Percentiles rank a stretch among this genome's conserved stretches.
These are phyloP conservation scores for Colletes latitarsis DNA, from an alignment of 1,140 invertebrate species.

Conservation along the genomic window DNA sequence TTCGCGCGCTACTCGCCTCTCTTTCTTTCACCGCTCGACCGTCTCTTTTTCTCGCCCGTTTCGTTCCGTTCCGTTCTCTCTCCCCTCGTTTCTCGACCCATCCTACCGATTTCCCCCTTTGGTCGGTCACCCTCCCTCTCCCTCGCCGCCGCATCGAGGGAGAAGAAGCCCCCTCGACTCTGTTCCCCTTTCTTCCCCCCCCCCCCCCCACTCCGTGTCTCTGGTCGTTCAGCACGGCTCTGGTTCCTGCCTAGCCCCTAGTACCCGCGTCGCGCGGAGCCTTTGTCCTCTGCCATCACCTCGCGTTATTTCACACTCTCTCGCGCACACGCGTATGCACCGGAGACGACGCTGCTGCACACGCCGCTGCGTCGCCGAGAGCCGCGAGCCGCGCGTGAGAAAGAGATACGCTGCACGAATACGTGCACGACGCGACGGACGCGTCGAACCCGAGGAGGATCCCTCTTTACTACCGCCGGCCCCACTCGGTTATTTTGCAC, in stretches of 20 bases:
- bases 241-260: constrained; percentile 69
- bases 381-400: constrained; percentile 25
- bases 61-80: constrained; percentile 1
- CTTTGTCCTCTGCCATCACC: constrained; percentile 77
- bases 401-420: constrained; percentile 27
- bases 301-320: constrained; percentile 79
- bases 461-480: too few species aligned
- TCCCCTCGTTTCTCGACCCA: constrained; percentile 25
- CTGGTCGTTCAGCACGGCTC: constrained; percentile 32
- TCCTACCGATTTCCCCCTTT: constrained; percentile 54
- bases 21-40: constrained; percentile 1
- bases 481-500: too few species aligned
- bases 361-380: constrained; percentile 20
- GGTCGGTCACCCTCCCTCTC: constrained; percentile 27
- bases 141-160: constrained; percentile 41
- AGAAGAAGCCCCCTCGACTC: constrained; percentile 58
- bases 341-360: constrained; percentile 24
- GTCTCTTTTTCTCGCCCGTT: constrained; percentile 13
- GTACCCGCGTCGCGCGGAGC: constrained; percentile 72
- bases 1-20: constrained; percentile 59
- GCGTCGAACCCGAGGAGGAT: neutral
- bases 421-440: neutral
- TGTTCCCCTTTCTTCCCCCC: constrained; percentile 35
- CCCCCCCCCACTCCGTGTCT: constrained; percentile 11
- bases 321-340: constrained; percentile 51